These are phyloP conservation scores for Dinoponera quadriceps DNA, from an alignment of 1,140 invertebrate species.

Conservation along the genomic window DNA sequence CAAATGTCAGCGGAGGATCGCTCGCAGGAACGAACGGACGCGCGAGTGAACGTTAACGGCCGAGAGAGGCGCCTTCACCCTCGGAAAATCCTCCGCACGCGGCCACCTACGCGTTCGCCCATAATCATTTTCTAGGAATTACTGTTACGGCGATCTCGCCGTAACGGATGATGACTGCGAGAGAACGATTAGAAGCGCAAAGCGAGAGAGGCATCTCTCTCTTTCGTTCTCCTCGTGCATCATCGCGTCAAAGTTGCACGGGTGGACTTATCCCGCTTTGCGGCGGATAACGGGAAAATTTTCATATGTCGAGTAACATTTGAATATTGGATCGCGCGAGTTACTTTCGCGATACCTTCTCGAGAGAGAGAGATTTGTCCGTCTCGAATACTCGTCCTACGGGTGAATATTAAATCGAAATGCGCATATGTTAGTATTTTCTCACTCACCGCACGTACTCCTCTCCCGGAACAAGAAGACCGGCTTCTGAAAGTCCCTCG, in stretches of 20 bases:
- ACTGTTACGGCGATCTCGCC: constrained; percentile 42
- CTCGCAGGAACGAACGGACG: constrained; percentile 47
- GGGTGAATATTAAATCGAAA: too few species aligned
- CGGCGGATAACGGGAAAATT: background rate
- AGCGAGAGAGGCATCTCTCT: background rate
- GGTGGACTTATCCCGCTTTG: background rate
- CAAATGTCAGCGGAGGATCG: constrained; percentile 79
- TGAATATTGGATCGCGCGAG: constrained; percentile 64
- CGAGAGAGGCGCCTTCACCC: constrained; percentile 48
- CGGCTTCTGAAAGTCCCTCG: too few species aligned
- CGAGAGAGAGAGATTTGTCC: too few species aligned
- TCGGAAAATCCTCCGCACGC: constrained; percentile 52
- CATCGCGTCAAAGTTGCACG: background rate
- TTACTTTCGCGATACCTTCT: constrained; percentile 38
- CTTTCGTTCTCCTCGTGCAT: too few species aligned
- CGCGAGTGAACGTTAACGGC: constrained; percentile 70
- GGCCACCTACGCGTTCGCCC: constrained; percentile 58
- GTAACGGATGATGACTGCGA: constrained; percentile 42
- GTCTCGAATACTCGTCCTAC: too few species aligned
- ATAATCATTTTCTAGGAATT: constrained; percentile 60
- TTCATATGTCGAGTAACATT: background rate
- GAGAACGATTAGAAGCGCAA: constrained; percentile 26
- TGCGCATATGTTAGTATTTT: too few species aligned
- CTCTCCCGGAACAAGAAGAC: too few species aligned
- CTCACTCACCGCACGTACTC: too few species aligned